phyloP scores from a whole-genome alignment of 2,888 invertebrate genomes.

The Synergus itoensis region DNA sequence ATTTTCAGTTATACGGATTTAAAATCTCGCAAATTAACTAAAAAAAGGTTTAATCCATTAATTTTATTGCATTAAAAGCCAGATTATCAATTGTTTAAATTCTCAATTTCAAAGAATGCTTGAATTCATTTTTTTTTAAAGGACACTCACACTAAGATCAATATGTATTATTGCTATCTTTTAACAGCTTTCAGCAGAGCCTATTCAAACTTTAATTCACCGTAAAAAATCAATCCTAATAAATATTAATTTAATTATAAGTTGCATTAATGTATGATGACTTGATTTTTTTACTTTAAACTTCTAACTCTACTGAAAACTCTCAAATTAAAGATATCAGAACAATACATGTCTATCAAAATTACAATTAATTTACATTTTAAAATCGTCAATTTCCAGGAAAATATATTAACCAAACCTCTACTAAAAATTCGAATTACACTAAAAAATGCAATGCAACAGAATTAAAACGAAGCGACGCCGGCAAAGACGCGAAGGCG shows the following conservation, averaged over 20 bases:
- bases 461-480: not conserved
- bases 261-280: too few species aligned
- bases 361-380: not conserved
- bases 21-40: not conserved
- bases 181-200: too few species aligned
- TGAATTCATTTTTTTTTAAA: not conserved
- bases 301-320: too few species aligned
- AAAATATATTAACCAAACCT: not conserved
- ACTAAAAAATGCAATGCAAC: not conserved
- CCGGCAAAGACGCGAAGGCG: not conserved
- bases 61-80: not conserved
- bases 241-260: too few species aligned
- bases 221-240: too few species aligned
- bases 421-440: not conserved
- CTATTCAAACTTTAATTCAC: too few species aligned
- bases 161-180: too few species aligned
- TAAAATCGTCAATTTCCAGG: not conserved
- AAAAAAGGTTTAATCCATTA: not conserved
- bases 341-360: too few species aligned
- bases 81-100: not conserved
- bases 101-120: not conserved
- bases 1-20: not conserved
- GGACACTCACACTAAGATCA: not conserved
- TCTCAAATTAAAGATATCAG: too few species aligned
- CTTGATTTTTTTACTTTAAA: too few species aligned